phyloP scores from a whole-genome alignment of 2,797 vertebrate species.

The Cossypha caffra region DNA sequence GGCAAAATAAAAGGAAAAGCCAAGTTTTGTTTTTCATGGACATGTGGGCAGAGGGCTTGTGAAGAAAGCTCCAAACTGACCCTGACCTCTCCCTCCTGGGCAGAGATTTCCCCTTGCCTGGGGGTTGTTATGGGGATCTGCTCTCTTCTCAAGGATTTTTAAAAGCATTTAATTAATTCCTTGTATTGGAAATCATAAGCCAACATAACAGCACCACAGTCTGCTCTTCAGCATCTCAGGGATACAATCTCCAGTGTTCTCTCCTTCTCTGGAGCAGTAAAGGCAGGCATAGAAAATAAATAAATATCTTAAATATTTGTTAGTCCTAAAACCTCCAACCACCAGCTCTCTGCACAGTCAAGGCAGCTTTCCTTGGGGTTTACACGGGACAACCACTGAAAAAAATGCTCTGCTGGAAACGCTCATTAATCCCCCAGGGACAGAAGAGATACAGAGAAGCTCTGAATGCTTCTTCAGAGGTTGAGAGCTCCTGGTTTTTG shows the following conservation, averaged over 20 bases:
- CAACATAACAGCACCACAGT: not conserved
- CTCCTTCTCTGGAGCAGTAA: not conserved
- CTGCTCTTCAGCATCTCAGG: not conserved
- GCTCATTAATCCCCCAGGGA: not conserved
- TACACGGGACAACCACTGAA: accelerated
- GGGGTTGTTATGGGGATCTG: not conserved
- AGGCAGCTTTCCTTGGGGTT: not conserved
- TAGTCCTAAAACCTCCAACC: not conserved
- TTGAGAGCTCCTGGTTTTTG: not conserved
- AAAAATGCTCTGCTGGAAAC: not conserved
- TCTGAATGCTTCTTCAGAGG: not conserved
- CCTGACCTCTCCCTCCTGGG: not conserved
- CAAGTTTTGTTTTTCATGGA: not conserved
- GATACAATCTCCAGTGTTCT: no score
- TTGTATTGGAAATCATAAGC: not conserved
- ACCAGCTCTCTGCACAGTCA: accelerated
- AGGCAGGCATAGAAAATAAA: not conserved
- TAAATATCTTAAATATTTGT: not conserved
- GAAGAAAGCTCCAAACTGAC: not conserved
- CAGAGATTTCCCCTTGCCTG: not conserved
- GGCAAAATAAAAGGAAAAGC: not conserved
- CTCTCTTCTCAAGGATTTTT: not conserved
- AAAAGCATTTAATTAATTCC: not conserved
- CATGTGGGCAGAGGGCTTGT: not conserved
- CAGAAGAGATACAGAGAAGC: not conserved